A percentile compares a stretch with the other conserved stretches of the same genome.
Evolutionary conservation across 2,888 invertebrate genomes (phyloP).

Genomic region (Didymodactylos carnosus): DNA sequence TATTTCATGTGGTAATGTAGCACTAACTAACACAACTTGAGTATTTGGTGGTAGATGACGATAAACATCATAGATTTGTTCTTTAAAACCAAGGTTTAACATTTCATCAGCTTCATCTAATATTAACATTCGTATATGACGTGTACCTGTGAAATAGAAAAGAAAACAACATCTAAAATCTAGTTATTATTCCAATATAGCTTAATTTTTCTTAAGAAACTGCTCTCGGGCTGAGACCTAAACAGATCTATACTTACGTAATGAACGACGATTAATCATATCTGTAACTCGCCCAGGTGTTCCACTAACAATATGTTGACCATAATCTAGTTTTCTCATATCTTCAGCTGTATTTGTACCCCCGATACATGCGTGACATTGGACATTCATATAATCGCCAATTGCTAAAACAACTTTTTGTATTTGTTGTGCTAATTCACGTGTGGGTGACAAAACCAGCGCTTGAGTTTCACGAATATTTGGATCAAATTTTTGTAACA

Average conservation of each 20-base stretch:
- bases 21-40: slow-evolving; percentile 83
- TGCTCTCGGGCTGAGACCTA: neutral
- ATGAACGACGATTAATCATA: slow-evolving; percentile 34
- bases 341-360: slow-evolving; percentile 96
- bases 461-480: slow-evolving; percentile 71
- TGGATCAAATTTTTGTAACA: slow-evolving; percentile 75
- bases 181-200: neutral
- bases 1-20: slow-evolving; percentile 93
- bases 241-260: neutral
- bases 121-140: slow-evolving; percentile 85
- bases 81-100: slow-evolving; percentile 96
- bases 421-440: slow-evolving; percentile 89
- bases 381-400: slow-evolving; percentile 95
- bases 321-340: slow-evolving; percentile 88
- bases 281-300: slow-evolving; percentile 96
- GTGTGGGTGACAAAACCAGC: slow-evolving; percentile 74
- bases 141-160: slow-evolving; percentile 41
- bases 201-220: too few species aligned
- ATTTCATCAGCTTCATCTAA: slow-evolving; percentile 98
- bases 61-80: slow-evolving; percentile 98
- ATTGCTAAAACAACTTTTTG: slow-evolving; percentile 81
- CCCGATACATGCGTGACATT: slow-evolving; percentile 95
- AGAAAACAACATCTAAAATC: neutral
- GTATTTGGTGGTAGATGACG: slow-evolving; percentile 88
- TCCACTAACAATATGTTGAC: slow-evolving; percentile 93